phyloP scores from a whole-genome alignment of 2,888 invertebrate genomes.

The Sarcophaga rosellei region DNA sequence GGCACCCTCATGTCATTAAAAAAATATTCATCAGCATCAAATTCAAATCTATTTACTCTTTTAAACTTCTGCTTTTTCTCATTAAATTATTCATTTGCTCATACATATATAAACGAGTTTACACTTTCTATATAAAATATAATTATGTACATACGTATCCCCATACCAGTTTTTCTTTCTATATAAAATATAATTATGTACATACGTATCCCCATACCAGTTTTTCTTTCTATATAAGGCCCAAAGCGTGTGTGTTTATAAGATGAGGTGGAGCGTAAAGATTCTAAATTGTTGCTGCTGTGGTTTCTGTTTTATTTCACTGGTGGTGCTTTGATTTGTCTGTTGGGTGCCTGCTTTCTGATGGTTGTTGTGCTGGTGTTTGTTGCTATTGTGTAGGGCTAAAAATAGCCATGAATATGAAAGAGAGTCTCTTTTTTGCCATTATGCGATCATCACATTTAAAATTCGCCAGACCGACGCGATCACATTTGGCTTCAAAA shows the following conservation, averaged over 20 bases:
- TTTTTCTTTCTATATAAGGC: not conserved
- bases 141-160: not conserved
- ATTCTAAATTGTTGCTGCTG: conserved; percentile 62
- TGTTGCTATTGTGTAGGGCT: conserved; percentile 25
- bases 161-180: not conserved
- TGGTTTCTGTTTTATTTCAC: conserved; percentile 29
- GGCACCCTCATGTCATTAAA: too few relatives aligned
- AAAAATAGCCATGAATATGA: conserved; percentile 58
- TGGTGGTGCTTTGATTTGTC: conserved; percentile 43
- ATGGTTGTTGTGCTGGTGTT: conserved; percentile 34
- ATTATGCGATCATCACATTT: conserved; percentile 57
- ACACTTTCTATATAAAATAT: not conserved
- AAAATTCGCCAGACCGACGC: conserved; percentile 64
- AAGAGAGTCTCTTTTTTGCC: conserved; percentile 37
- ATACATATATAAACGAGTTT: not conserved
- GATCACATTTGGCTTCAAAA: conserved; percentile 54
- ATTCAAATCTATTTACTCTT: not conserved
- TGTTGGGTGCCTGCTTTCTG: conserved; percentile 30
- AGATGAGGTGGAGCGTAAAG: conserved; percentile 68
- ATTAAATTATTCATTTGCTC: not conserved
- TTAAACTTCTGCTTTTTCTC: conserved; percentile 7
- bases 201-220: not conserved
- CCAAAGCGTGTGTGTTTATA: conserved; percentile 10
- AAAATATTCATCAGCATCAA: too few relatives aligned
- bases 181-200: not conserved